Conservation (phyloP, 2,797 vertebrate genomes). For the Toxotes lorentzi region DNA sequence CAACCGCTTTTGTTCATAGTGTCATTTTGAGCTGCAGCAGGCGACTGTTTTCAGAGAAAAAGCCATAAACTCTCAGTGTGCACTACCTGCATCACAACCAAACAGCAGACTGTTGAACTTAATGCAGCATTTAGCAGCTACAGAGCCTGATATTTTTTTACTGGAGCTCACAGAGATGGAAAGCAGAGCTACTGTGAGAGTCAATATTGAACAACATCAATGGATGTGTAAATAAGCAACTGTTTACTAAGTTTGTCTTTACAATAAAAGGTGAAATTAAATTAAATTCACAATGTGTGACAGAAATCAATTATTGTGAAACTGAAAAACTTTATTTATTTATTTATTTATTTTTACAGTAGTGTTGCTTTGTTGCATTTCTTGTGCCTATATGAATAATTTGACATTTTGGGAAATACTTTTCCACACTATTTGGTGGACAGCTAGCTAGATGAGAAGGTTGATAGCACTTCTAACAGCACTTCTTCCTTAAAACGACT, state of each 20-base stretch:
- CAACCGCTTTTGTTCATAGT: too few species aligned
- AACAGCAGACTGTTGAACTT: background rate
- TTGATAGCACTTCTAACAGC: too few species aligned
- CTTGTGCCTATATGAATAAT: too few species aligned
- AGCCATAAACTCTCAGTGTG: background rate
- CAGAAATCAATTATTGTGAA: too few species aligned
- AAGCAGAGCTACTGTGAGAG: background rate
- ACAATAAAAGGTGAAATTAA: background rate
- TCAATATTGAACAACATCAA: background rate
- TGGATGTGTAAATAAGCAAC: background rate
- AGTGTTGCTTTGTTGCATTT: too few species aligned
- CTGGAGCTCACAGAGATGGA: background rate
- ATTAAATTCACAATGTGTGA: background rate
- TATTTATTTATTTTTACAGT: too few species aligned
- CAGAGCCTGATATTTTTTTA: background rate
- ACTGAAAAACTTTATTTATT: too few species aligned
- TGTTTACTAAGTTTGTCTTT: background rate
- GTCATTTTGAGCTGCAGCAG: too few species aligned
- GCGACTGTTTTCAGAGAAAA: background rate
- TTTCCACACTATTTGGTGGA: too few species aligned
- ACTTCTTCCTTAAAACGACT: background rate
- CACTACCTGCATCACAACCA: background rate
- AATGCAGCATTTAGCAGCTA: background rate
- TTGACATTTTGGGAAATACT: too few species aligned
- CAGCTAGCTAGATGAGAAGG: too few species aligned